Base-by-base conservation (phyloP, 2,888 invertebrate genomes). In the Cerastis rubricosa region DNA sequence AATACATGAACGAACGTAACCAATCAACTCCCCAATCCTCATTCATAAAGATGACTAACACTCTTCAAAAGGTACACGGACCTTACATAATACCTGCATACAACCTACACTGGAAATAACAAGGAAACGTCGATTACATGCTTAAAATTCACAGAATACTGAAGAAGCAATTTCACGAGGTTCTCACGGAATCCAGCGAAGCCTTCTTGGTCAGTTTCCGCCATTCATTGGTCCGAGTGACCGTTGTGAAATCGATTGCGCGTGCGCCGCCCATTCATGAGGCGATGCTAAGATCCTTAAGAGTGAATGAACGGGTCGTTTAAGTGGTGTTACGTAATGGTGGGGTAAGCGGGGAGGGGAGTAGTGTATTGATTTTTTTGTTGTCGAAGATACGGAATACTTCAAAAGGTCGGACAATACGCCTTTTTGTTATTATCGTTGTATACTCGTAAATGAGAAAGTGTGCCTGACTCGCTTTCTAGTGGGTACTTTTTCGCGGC, bases 41-140 rank as follows among this genome's bases (percentile, higher is more conserved):
- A 77, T 76, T 86, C 76, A 69, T 68, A 57, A 54, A 49, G 67
- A 65, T 64, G 49, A 76, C 43, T 40, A 29, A n/a, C 6, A 61
- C 25, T 69, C 22, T 19, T 12, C 25, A 63, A n/a, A 59, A 71
- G 64, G 29, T 65, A 66, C 66, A 66, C 49, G 11, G 65, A 59
- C 68, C 78, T 80, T 78, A 75, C 49, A 78, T 80, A 71, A 80
- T 82, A 76, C 86, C 81, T 87, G 84, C 85, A 83, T 76, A 81
- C 71, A 74, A 83, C 85, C 83, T 77, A 87, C 83, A 87, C 82
- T 81, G 69, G 88, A 91, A 85, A 91, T 93, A 93, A 93, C 91
- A 93, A 94, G 94, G 94, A 94, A 93, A 91, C 87, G 81, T 81
- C 89, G 90, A 93, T 94, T 93, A 91, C 89, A 91, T 89, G 93